phyloP scores from a whole-genome alignment of 2,797 vertebrate species.

The Manis javanica region DNA sequence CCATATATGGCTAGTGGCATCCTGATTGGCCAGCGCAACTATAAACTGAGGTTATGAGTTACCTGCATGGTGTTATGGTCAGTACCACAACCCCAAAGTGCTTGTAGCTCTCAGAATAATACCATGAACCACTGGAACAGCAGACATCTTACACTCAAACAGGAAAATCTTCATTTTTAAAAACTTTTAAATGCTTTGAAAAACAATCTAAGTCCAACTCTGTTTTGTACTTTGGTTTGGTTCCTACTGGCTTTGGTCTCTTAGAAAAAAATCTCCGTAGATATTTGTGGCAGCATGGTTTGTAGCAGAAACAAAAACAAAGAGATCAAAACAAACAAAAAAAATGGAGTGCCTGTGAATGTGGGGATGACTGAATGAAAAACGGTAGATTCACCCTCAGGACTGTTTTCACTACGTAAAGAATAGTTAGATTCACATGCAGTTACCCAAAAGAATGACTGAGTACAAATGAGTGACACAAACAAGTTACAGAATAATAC shows the following conservation, averaged over 20 bases:
- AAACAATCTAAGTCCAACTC: not conserved
- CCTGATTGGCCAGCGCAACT: rapidly evolving
- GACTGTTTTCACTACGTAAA: not conserved
- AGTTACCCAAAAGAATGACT: not conserved
- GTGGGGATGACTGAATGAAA: not conserved
- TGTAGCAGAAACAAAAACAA: not conserved
- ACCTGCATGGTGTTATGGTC: too few species aligned
- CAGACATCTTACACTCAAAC: not conserved
- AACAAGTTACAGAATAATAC: not conserved
- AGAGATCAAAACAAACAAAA: not conserved
- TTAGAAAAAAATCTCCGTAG: not conserved
- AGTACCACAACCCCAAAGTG: not conserved
- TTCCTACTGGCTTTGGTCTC: not conserved
- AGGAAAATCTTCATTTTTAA: conserved; percentile 5
- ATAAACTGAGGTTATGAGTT: not conserved
- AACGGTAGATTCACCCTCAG: not conserved
- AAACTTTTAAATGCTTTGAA: not conserved
- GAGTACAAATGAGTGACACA: not conserved
- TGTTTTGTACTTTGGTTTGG: not conserved
- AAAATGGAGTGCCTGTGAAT: not conserved
- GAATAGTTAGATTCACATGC: not conserved
- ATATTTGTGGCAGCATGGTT: not conserved
- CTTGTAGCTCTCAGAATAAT: not conserved
- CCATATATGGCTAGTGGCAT: not conserved
- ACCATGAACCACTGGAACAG: not conserved